Evolutionary conservation across 2,888 invertebrate genomes (phyloP).

Genomic region (Orthosia gothica): DNA sequence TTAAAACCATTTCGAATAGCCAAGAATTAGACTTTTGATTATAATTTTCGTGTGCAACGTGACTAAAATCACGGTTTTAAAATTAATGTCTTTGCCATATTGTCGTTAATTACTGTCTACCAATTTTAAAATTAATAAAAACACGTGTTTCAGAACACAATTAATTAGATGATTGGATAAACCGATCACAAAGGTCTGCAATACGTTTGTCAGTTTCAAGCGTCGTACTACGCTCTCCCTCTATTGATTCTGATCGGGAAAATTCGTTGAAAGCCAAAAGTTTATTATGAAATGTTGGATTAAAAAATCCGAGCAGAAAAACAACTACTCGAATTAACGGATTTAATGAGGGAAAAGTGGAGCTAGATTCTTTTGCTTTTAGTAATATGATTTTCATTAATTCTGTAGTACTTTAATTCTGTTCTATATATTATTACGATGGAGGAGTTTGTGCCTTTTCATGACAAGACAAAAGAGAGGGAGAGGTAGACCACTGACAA

Average conservation of each 20-base stretch:
- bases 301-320: conserved; percentile 16
- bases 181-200: conserved; percentile 25
- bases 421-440: not conserved
- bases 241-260: conserved; percentile 28
- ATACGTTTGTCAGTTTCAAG: conserved; percentile 25
- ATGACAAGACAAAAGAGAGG: too few species aligned
- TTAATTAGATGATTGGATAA: conserved; percentile 41
- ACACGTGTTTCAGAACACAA: conserved; percentile 3
- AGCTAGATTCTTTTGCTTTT: not conserved
- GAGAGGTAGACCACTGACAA: too few species aligned
- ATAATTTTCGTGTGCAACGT: too few species aligned
- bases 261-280: conserved; percentile 23
- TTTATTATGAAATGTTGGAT: conserved; percentile 29
- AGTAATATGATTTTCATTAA: not conserved
- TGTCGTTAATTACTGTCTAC: not conserved
- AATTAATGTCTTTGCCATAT: not conserved
- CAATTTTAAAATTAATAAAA: conserved; percentile 7
- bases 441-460: too few species aligned
- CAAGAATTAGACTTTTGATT: too few species aligned
- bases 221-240: conserved; percentile 3
- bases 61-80: not conserved
- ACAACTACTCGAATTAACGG: not conserved
- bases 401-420: not conserved
- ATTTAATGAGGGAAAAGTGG: not conserved
- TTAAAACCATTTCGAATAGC: too few species aligned